Evolutionary conservation across 2,797 vertebrate species (phyloP).

Genomic region (Ispidina picta): DNA sequence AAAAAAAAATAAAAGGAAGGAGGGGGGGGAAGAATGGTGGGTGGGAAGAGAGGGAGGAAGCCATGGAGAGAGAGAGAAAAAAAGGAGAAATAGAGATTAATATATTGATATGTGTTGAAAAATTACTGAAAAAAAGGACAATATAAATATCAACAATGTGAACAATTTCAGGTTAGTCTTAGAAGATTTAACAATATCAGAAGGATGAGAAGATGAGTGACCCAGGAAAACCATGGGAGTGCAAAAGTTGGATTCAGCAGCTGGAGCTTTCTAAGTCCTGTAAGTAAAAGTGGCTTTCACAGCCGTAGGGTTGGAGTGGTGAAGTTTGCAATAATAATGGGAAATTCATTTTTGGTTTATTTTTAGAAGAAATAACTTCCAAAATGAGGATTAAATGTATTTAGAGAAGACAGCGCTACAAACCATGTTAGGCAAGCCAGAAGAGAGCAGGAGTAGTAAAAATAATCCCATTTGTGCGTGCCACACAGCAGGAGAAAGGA

Average conservation of each 20-base stretch:
- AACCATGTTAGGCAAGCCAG: neutral
- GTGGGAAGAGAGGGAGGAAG: too few relatives aligned
- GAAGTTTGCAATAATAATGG: neutral
- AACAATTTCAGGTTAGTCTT: neutral
- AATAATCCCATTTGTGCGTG: neutral
- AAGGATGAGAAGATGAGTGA: neutral
- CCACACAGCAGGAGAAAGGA: neutral
- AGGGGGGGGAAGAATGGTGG: fast-evolving
- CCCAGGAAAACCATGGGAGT: neutral
- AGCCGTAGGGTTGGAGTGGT: neutral
- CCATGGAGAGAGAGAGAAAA: neutral
- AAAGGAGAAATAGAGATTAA: neutral
- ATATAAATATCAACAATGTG: neutral
- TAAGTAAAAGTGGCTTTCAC: neutral
- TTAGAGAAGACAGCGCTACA: neutral
- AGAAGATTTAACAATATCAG: neutral
- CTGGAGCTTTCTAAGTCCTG: neutral
- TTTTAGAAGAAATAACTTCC: neutral
- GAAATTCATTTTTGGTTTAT: neutral
- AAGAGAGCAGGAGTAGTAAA: neutral
- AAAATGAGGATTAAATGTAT: neutral
- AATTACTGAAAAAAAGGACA: neutral
- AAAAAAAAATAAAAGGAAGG: neutral
- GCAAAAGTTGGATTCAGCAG: neutral
- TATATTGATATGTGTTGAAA: neutral